Base-by-base conservation (phyloP, 2,113 vertebrate genomes). In the Nesospiza acunhae region DNA sequence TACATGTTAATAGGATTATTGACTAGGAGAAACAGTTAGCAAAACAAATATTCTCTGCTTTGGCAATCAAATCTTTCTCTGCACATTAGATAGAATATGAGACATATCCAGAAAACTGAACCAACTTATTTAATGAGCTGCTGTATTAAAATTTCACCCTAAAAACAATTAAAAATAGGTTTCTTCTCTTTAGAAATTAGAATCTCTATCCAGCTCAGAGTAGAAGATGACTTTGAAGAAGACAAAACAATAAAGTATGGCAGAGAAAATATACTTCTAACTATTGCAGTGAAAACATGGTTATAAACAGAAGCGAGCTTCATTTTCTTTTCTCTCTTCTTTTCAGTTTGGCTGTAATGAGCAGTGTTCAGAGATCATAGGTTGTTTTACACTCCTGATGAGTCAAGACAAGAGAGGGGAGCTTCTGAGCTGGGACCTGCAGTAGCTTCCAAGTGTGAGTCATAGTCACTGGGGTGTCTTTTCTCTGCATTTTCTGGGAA, bases 401-500 rank as follows among this genome's bases (percentile, higher is more conserved):
- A 86, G 49, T 88, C 70, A 90, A 85, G 46, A 37, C 66, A 73
- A 72, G 69, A 72, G 28, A 66, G 60, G 28, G 84, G 28, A 79
- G 35, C 27, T 83, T 84, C 75, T 87, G 62, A 79, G 63, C n/a
- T 0, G 14, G n/a, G 44, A 85, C 66, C 70, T 83, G 58, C 41
- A 89, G 64, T 39, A 73, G 33, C 30, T 95, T 87, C 91, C 70
- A 95, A 85, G 53, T 0, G 3, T 93, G 89, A 95, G 62, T 95
- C 93, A 94, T 68, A 79, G 18, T 79, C 80, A 72, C 46, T 76
- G 62, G 39, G 27, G 35, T 87, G 41, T 82, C 78, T 49, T n/a
- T 79, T 94, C 66, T 79, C 46, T 3, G 2, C n/a, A 16, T 83
- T 90, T 96, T 95, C 94, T 96, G 91, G 87, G 87, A 96, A 95